Conservation (phyloP, 2,797 vertebrate species). For the Oreortyx pictus region DNA sequence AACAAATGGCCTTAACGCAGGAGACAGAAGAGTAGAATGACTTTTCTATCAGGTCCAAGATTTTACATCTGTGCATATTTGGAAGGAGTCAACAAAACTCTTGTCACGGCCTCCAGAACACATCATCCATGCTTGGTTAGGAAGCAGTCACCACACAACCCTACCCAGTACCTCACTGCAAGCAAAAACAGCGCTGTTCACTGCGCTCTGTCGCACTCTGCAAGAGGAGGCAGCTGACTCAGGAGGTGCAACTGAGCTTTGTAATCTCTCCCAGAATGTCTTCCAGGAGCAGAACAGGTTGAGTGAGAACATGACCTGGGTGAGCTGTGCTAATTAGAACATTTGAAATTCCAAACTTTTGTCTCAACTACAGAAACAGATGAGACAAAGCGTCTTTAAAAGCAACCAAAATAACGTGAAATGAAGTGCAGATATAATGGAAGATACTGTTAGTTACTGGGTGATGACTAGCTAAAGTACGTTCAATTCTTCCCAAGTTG, state of each 20-base stretch:
- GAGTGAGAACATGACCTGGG: slow-evolving; percentile 19
- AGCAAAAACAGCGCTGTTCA: background rate
- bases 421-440: background rate
- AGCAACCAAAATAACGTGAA: background rate
- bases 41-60: background rate
- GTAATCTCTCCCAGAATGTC: background rate
- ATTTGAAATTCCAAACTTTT: slow-evolving; percentile 29
- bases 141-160: background rate
- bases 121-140: background rate
- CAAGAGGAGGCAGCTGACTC: slow-evolving; percentile 27
- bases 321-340: background rate
- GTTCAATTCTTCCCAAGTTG: background rate
- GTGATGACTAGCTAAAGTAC: background rate
- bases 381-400: background rate
- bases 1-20: background rate
- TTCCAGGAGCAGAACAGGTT: slow-evolving; percentile 39
- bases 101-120: background rate
- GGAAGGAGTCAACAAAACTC: background rate
- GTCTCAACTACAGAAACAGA: slow-evolving; percentile 1
- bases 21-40: background rate
- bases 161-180: background rate
- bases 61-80: background rate
- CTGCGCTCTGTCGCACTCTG: background rate
- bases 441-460: background rate
- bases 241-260: background rate